Conservation (phyloP, 2,113 vertebrate genomes). For the Galeopterus variegatus region DNA sequence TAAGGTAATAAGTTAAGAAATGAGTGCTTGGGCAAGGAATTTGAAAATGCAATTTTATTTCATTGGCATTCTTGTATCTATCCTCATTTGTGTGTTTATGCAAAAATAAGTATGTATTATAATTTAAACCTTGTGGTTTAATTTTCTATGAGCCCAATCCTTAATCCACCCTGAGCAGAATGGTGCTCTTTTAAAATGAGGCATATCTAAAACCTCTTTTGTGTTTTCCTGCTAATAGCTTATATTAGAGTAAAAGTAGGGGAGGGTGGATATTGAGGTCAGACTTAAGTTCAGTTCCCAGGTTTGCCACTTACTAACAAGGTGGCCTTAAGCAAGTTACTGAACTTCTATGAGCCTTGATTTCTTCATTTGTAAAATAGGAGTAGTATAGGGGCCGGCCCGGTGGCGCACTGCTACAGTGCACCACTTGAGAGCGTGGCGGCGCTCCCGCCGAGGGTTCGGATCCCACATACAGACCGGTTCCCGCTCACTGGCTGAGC, state of each 20-base stretch:
- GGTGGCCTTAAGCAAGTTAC: neutral
- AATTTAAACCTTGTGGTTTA: constrained; percentile 29
- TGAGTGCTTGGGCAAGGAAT: constrained; percentile 54
- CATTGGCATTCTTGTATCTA: constrained; percentile 4
- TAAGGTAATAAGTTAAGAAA: constrained; percentile 76
- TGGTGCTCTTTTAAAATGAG: constrained; percentile 38
- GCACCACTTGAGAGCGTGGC: no score
- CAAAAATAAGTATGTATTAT: constrained; percentile 44
- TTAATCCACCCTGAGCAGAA: neutral
- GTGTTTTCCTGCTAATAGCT: constrained; percentile 49
- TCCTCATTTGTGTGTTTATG: constrained; percentile 35
- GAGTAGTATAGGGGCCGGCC: no score
- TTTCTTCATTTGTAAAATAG: constrained; percentile 39
- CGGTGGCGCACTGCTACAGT: no score
- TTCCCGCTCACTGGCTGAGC: no score
- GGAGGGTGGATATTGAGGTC: neutral
- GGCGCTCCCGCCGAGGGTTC: no score
- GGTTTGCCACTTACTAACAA: neutral
- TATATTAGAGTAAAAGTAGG: constrained; percentile 37
- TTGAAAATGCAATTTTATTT: constrained; percentile 70
- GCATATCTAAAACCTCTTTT: neutral
- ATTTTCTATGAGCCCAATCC: constrained; percentile 21
- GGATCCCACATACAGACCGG: no score
- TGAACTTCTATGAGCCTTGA: neutral
- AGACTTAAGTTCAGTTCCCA: neutral